Percentiles rank a stretch among this genome's conserved stretches.
These are phyloP conservation scores for Altica lythri DNA, from an alignment of 2,888 invertebrate species.

Conservation along the genomic window DNA sequence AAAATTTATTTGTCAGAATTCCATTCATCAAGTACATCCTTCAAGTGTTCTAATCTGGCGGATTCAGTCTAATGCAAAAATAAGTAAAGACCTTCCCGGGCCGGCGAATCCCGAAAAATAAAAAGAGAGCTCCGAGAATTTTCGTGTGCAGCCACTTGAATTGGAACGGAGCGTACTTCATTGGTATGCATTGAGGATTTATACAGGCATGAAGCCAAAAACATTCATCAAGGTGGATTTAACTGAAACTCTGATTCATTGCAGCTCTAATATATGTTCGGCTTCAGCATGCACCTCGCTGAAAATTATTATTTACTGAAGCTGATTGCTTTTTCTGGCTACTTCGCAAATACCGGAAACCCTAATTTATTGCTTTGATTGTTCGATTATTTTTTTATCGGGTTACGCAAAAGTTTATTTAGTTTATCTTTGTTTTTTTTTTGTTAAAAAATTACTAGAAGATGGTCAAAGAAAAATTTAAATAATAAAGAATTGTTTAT, in stretches of 20 bases:
- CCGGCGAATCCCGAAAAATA: constrained; percentile 7
- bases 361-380: constrained; percentile 38
- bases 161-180: constrained; percentile 56
- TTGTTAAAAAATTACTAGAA: too few species aligned
- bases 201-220: constrained; percentile 60
- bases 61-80: constrained; percentile 6
- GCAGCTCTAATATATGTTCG: constrained; percentile 58
- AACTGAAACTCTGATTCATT: constrained; percentile 60
- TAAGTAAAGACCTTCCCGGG: constrained; percentile 9
- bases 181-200: constrained; percentile 61
- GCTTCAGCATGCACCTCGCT: constrained; percentile 54
- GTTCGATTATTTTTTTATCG: constrained; percentile 23
- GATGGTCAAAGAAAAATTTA: too few species aligned
- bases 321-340: constrained; percentile 52
- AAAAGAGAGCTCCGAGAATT: constrained; percentile 43
- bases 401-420: too few species aligned
- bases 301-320: constrained; percentile 56
- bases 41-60: not conserved
- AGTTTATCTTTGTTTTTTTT: too few species aligned
- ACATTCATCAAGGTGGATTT: constrained; percentile 61
- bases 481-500: too few species aligned
- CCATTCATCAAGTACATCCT: constrained; percentile 6
- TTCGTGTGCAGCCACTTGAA: constrained; percentile 50
- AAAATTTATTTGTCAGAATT: not conserved
- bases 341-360: constrained; percentile 43